Evolutionary conservation across 2,113 vertebrate genomes (phyloP).

Genomic region (Odontophorus gujanensis): DNA sequence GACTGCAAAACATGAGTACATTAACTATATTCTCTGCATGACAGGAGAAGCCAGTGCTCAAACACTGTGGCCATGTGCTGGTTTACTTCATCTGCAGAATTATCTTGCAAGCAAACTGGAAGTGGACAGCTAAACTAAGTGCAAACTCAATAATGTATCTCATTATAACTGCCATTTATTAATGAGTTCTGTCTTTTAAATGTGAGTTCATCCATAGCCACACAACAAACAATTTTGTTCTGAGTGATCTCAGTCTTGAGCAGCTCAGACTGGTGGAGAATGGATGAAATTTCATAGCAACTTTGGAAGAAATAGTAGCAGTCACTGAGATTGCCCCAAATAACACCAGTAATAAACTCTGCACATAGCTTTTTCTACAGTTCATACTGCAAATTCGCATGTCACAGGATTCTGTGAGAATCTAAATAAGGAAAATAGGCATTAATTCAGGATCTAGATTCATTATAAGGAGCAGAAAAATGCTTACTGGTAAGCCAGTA

Average conservation of each 20-base stretch:
- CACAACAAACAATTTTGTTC: neutral
- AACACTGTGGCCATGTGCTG: neutral
- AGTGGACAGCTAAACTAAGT: neutral
- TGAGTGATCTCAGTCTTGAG: neutral
- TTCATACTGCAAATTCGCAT: slow-evolving; percentile 27
- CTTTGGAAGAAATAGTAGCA: slow-evolving; percentile 41
- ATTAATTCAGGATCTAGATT: neutral
- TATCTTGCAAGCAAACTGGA: neutral
- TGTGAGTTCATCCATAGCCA: neutral
- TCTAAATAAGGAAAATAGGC: slow-evolving; percentile 3
- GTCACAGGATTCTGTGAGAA: slow-evolving; percentile 13
- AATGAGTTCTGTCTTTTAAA: neutral
- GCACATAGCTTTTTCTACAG: slow-evolving; percentile 52
- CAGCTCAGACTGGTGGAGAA: neutral
- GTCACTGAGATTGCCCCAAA: slow-evolving; percentile 64
- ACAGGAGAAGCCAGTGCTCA: neutral
- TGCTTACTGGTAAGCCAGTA: neutral
- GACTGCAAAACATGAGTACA: no score
- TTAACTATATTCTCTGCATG: neutral
- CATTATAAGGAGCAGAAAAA: neutral
- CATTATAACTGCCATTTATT: neutral
- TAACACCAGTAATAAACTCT: slow-evolving; percentile 54
- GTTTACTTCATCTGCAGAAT: neutral
- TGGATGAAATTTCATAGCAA: slow-evolving; percentile 42
- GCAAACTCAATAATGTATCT: neutral